Percentiles rank a stretch among this genome's conserved stretches.
Evolutionary conservation across 2,797 vertebrate genomes (phyloP).

Genomic region (Peromyscus nudipes): DNA sequence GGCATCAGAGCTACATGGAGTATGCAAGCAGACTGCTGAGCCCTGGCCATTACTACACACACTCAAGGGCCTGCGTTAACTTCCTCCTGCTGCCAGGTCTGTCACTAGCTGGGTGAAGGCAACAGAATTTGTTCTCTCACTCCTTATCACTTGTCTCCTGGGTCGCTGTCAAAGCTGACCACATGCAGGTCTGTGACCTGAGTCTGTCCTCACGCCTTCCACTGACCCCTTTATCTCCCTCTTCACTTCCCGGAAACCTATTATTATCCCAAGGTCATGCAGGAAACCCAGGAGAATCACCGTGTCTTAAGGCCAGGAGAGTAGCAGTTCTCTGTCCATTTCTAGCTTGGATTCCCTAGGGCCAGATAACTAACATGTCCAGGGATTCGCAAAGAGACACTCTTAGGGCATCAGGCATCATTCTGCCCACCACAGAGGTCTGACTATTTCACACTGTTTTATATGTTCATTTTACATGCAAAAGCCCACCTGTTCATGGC

Average conservation of each 20-base stretch:
- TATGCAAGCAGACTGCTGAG: neutral
- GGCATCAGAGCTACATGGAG: neutral
- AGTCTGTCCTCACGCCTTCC: neutral
- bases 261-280: neutral
- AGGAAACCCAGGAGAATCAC: neutral
- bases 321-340: neutral
- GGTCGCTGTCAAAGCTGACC: neutral
- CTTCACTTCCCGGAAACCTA: neutral
- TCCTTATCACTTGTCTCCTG: neutral
- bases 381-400: neutral
- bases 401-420: too few species aligned
- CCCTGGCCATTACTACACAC: neutral
- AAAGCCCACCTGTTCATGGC: neutral
- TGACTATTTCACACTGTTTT: neutral
- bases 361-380: neutral
- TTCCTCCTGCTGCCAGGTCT: neutral
- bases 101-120: neutral
- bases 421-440: neutral
- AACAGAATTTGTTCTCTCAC: neutral
- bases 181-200: neutral
- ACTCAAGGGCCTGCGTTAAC: neutral
- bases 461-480: neutral
- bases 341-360: neutral
- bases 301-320: neutral
- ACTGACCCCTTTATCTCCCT: neutral